Conservation (phyloP, 2,113 vertebrate species). For the Donacobius atricapilla region DNA sequence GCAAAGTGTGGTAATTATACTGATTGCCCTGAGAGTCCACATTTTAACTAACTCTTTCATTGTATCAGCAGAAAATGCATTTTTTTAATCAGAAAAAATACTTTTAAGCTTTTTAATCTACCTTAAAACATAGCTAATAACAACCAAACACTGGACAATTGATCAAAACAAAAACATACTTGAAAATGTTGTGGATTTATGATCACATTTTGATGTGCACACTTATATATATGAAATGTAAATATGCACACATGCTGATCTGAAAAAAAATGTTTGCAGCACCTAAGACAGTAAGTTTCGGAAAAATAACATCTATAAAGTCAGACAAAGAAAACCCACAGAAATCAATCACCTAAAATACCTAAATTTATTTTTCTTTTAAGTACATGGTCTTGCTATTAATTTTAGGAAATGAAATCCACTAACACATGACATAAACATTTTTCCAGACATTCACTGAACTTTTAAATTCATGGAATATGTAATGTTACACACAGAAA, state of each 20-base stretch:
- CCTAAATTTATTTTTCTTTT: neutral
- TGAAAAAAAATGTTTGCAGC: neutral
- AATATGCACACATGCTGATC: neutral
- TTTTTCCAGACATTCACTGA: constrained; percentile 1
- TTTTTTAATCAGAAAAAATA: neutral
- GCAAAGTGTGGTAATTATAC: neutral
- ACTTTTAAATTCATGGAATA: constrained; percentile 33
- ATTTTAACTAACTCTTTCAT: constrained; percentile 1
- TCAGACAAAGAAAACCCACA: neutral
- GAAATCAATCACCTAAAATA: neutral
- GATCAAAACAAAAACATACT: neutral
- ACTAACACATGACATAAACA: neutral
- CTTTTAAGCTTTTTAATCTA: neutral
- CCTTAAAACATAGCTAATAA: neutral
- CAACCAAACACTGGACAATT: neutral
- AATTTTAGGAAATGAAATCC: constrained; percentile 31
- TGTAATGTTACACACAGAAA: neutral
- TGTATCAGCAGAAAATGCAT: neutral
- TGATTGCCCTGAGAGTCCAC: neutral
- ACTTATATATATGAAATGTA: neutral
- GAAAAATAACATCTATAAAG: neutral
- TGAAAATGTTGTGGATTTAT: neutral
- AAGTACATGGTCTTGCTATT: constrained; percentile 2
- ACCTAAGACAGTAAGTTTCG: neutral
- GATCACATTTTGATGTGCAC: neutral